Base-by-base conservation (phyloP, 1,140 invertebrate genomes). In the Drosophila kurseongensis region DNA sequence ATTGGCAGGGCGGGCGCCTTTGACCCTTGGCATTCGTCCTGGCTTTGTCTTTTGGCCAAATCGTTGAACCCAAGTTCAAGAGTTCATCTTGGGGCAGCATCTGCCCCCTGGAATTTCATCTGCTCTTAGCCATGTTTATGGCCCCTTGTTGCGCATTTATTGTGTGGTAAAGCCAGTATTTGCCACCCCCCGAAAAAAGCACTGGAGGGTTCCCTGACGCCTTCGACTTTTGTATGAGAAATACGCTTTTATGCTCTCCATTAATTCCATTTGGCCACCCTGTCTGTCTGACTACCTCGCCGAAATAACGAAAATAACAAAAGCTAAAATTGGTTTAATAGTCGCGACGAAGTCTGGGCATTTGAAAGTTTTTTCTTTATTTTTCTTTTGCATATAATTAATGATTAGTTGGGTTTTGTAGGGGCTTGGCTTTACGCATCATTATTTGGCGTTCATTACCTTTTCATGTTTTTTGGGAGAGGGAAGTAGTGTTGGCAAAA, bases 41-140 rank as follows among this genome's bases (percentile, higher is more conserved):
- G 38, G 36, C 38, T 68, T 55, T 67, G 72, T 57, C 75, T 57
- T 75, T 58, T 76, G 60, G 61, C 61, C 48, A 75, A 83, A 73
- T 63, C 84, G 69, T 88, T 88, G 84, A 88, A 89, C 84, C 77
- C 80, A 77, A 83, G 84, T 88, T 88, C 84, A 89, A 83, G 80
- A 89, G 83, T 89, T 88, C 83, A 86, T 55, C 68, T 58, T 6
- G 47, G 18, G 48, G 57, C 80, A 78, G 82, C 82, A 78, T 81
- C 78, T 82, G 75, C 45, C 63, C 58, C 45, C 12, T 36, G 38
- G 45, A 35, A 48, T 66, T 68, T 16, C 56, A 47, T 47, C 56
- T 56, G 55, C 57, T 54, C 48, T 75, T 60, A 73, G 55, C 72
- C 61, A 41, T 63, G 62, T 71, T 79, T 65, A 61, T 60, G 60